Evolutionary conservation across 2,797 vertebrate species (phyloP).

Genomic region (Lemur catta): DNA sequence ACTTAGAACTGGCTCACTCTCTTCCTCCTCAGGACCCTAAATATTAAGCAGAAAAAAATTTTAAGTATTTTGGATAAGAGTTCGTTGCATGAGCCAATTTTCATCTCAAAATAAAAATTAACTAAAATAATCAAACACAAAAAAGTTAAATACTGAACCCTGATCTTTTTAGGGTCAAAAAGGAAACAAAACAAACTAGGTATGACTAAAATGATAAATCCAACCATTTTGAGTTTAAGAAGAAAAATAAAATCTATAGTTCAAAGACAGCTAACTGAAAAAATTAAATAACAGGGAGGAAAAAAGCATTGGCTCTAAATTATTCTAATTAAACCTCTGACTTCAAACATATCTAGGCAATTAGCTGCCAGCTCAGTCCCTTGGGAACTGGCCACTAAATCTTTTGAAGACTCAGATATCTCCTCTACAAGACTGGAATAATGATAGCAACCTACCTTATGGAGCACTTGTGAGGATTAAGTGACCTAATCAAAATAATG

Average conservation of each 20-base stretch:
- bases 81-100: not conserved
- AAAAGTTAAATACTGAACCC: conserved; percentile 7
- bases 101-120: conserved; percentile 38
- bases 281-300: not conserved
- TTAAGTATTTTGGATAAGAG: not conserved
- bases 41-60: conserved; percentile 16
- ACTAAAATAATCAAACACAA: conserved; percentile 3
- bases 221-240: not conserved
- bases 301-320: not conserved
- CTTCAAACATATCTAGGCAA: not conserved
- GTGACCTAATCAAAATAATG: not conserved
- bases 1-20: not conserved
- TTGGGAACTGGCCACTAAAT: not conserved
- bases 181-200: conserved; percentile 7
- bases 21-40: not conserved
- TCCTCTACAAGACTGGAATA: not conserved
- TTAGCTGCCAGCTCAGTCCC: not conserved
- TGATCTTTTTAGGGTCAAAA: not conserved
- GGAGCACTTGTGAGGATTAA: not conserved
- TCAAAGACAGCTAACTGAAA: not conserved
- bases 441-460: not conserved
- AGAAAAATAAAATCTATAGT: not conserved
- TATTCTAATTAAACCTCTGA: not conserved
- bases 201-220: not conserved
- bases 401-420: not conserved